Evolutionary conservation across 2,888 invertebrate genomes (phyloP).

Genomic region (Yponomeuta plumbellus): DNA sequence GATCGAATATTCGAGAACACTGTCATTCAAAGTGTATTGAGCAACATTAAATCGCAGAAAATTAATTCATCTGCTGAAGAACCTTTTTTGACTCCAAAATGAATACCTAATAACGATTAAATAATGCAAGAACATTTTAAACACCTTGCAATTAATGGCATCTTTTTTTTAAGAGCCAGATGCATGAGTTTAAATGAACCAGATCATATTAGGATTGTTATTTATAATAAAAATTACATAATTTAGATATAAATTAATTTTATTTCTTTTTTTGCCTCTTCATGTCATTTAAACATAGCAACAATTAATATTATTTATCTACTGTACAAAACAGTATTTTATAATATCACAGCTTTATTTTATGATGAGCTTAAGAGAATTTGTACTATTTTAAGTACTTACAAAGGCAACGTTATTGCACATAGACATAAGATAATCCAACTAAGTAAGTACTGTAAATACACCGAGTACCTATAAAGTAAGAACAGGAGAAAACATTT

Average conservation of each 20-base stretch:
- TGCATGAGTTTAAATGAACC: no score
- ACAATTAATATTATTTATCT: background rate
- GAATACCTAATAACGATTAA: no score
- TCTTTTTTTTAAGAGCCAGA: no score
- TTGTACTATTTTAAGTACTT: background rate
- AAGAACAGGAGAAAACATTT: background rate
- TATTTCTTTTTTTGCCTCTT: background rate
- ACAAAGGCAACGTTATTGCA: background rate
- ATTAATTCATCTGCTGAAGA: conserved; percentile 54
- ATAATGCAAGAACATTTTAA: background rate
- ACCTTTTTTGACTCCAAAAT: conserved; percentile 53
- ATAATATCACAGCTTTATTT: conserved; percentile 15
- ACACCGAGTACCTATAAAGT: background rate
- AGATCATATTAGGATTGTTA: no score
- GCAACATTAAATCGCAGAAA: conserved; percentile 49
- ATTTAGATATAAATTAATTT: background rate
- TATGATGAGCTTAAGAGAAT: conserved; percentile 3
- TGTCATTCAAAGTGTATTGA: conserved; percentile 57
- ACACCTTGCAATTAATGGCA: no score
- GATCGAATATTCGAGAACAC: conserved; percentile 64
- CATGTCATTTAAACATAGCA: conserved; percentile 2
- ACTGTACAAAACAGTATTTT: conserved; percentile 4
- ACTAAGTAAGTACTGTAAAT: no score
- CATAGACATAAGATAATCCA: background rate
- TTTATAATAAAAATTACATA: no score